Base-by-base conservation (phyloP, 2,113 vertebrate genomes). In the Oostethus manadensis region DNA sequence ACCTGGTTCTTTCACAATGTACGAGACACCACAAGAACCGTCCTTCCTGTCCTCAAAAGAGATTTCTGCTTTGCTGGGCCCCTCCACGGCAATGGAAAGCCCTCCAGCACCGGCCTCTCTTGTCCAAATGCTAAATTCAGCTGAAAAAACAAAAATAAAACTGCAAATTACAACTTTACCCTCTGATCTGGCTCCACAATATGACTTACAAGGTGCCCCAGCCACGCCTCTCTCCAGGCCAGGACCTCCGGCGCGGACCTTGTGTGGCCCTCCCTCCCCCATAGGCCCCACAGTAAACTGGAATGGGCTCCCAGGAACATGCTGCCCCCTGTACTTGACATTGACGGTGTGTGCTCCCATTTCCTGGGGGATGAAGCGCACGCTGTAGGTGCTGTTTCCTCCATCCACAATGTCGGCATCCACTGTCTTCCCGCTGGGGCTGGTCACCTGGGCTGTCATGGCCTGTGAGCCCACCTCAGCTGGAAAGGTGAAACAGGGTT, bases 81-180 rank as follows among this genome's bases (percentile, higher is more conserved):
- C 94, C 62, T 96, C 94, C 3, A 96, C 92, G 0, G 94, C 94
- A 1, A 96, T 95, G 33, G 94, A 95, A 50, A 96, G 86, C n/a
- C 94, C 94, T 0, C 94, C 94, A 0, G 94, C 94, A 0, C 94
- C 94, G 0, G 94, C 94, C 70, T 96, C 94, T 74, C 94, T 88
- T 18, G 94, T 96, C 94, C 94, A 96, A 80, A 96, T 95, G 70
- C 93, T 95, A 72, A 96, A 96, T 74, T 96, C 94, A 3, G 93
- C 94, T 95, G 8, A 5, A 54, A 15, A 64, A 42, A 53, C 13
- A 51, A 40, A 53, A 8, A n/a, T n/a, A n/a, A 35, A 1, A 33
- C 4, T 11, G 20, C 13, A 7, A 49, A 15, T 14, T 46, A 6
- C 23, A 17, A 18, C 10, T 9, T 14, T 26, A 8, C 26, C 49